A percentile compares a stretch with the other conserved stretches of the same genome.
Conservation (phyloP, 1,140 invertebrate species). For the Hylaeus anthracinus region DNA sequence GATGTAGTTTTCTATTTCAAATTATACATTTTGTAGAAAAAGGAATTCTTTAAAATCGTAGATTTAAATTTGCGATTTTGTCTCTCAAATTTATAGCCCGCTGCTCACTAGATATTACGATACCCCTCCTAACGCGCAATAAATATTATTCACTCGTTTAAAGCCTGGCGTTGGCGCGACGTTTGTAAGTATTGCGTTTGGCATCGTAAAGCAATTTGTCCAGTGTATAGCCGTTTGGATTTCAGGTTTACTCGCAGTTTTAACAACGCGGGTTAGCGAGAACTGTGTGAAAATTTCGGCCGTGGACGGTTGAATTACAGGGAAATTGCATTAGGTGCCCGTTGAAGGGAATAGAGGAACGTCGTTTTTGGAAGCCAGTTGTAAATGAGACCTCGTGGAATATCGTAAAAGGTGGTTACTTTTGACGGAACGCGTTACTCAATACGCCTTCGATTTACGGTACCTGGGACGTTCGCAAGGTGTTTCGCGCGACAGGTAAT, state of each 20-base stretch:
- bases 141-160: too few species aligned
- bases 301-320: background rate
- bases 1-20: too few species aligned
- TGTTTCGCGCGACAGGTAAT: slow-evolving; percentile 72
- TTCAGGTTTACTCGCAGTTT: background rate
- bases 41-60: too few species aligned
- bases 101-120: too few species aligned
- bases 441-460: background rate
- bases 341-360: background rate
- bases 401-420: slow-evolving; percentile 4
- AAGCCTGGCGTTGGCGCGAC: too few species aligned
- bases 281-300: background rate
- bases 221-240: background rate
- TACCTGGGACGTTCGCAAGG: slow-evolving; percentile 49
- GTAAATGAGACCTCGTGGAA: background rate
- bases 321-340: background rate
- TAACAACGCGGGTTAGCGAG: background rate
- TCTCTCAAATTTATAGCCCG: too few species aligned
- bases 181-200: background rate
- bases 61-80: too few species aligned
- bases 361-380: background rate
- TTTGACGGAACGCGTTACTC: background rate
- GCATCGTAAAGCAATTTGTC: background rate
- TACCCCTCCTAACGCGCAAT: too few species aligned
- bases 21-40: too few species aligned